Conservation (phyloP, 2,797 vertebrate genomes). For the Liasis olivaceus region DNA sequence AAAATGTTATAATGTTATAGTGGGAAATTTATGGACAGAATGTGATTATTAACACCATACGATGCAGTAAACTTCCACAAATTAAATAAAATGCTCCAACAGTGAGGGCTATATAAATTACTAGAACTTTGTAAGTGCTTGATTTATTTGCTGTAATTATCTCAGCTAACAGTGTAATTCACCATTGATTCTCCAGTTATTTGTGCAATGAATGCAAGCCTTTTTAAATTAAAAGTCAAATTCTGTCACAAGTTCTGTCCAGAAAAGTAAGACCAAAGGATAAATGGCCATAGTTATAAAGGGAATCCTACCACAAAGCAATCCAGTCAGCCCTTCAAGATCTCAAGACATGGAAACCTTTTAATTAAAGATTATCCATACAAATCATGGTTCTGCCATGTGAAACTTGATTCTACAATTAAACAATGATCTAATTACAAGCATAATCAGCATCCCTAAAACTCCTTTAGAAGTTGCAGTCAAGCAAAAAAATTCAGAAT, state of each 20-base stretch:
- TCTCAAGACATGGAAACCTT: background rate
- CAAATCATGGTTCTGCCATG: background rate
- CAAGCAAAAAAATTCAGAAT: background rate
- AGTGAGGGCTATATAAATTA: slow-evolving; percentile 21
- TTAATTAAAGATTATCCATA: background rate
- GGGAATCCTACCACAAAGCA: background rate
- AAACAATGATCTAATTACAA: background rate
- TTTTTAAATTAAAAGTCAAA: slow-evolving; percentile 1
- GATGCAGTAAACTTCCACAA: slow-evolving; percentile 29
- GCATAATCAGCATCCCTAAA: background rate
- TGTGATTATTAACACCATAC: slow-evolving; percentile 13
- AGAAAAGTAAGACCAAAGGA: background rate
- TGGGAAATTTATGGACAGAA: slow-evolving; percentile 28
- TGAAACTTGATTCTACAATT: background rate
- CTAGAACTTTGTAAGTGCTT: background rate
- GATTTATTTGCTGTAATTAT: slow-evolving; percentile 19
- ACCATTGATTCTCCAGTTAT: slow-evolving; percentile 29
- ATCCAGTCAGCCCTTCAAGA: background rate
- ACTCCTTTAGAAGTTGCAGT: background rate
- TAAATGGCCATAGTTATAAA: background rate
- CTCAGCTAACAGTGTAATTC: slow-evolving; percentile 8
- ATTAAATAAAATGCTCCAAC: slow-evolving; percentile 22
- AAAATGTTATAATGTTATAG: slow-evolving; percentile 30
- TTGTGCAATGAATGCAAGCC: background rate
- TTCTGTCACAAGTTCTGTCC: slow-evolving; percentile 13